Evolutionary conservation across 2,888 invertebrate genomes (phyloP), one percentile per base, ranked within the genome.

Genomic region (Mythimna albipuncta): DNA sequence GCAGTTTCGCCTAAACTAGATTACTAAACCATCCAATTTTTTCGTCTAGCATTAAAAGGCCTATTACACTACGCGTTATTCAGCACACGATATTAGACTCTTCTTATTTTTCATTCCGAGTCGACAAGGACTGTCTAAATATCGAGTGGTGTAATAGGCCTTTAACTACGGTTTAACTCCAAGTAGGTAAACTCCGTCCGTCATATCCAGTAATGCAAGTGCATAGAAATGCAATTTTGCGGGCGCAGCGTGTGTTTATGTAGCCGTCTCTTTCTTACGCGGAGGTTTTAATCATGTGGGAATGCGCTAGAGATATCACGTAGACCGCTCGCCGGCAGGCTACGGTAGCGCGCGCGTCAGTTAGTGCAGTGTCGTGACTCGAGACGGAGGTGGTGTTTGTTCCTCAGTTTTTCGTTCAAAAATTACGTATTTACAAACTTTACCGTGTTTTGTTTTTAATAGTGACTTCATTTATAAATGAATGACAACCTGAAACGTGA

Each of bases 371-470:
- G 91, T 86, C 85, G 89, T 90, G 84, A 73, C 62, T 81, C 70
- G 72, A 78, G 75, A 44, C 67, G 84, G 90, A 87, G 87, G 93
- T 88, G 86, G 75, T 64, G 86, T 71, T 75, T 75, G 90, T 89
- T 78, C 61, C 9, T 69, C 66, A 64, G 41, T 72, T 87, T 86
- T 83, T 73, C 84, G 83, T 88, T 88, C 76, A 79, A 62, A 76
- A 89, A 89, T 91, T 91, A 91, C 94, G 95, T 95, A 94, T 95
- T 95, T 94, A 95, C 93, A 95, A 95, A 95, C 94, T 96, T 95
- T 92, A 89, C 86, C 88, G 92, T 92, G 91, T 91, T 91, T 89
- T 92, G 92, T 93, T 95, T 79, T 93, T 90, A 85, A 87, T 85
- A 90, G 90, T 91, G 91, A 89, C 90, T 89, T 80, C 81, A 85